phyloP scores from a whole-genome alignment of 2,113 vertebrate genomes.

The Taxidea taxus region DNA sequence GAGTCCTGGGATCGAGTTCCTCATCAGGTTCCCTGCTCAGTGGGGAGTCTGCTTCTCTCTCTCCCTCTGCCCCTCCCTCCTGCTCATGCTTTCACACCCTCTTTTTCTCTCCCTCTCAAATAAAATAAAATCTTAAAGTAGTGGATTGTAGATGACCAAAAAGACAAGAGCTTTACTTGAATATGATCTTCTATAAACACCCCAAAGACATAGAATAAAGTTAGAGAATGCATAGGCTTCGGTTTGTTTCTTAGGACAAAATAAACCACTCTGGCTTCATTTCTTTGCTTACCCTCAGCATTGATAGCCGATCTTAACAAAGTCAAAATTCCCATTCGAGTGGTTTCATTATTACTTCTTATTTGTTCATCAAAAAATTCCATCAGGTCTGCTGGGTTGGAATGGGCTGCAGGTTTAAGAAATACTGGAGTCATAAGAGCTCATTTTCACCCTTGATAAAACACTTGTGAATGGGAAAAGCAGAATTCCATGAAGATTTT shows the following conservation, averaged over 20 bases:
- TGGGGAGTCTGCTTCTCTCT: background rate
- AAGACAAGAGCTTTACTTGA: background rate
- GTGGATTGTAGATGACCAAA: background rate
- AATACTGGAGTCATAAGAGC: background rate
- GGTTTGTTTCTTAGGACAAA: background rate
- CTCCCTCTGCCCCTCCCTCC: background rate
- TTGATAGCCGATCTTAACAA: conserved; percentile 50
- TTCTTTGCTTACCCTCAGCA: conserved; percentile 55
- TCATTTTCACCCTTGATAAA: background rate
- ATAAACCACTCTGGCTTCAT: background rate
- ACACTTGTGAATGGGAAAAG: background rate
- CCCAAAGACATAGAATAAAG: background rate
- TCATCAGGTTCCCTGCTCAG: background rate
- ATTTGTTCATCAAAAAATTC: conserved; percentile 75
- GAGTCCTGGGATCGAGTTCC: background rate
- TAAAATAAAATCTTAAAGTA: background rate
- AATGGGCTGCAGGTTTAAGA: conserved; percentile 61
- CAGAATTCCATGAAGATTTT: background rate
- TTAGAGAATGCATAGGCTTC: background rate
- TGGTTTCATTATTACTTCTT: conserved; percentile 37
- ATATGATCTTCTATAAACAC: background rate
- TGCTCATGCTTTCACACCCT: background rate
- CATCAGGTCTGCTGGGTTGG: conserved; percentile 60
- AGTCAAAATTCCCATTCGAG: conserved; percentile 51
- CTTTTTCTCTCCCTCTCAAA: background rate